Base-by-base conservation (phyloP, 2,888 invertebrate species). In the Andrena fulva region DNA sequence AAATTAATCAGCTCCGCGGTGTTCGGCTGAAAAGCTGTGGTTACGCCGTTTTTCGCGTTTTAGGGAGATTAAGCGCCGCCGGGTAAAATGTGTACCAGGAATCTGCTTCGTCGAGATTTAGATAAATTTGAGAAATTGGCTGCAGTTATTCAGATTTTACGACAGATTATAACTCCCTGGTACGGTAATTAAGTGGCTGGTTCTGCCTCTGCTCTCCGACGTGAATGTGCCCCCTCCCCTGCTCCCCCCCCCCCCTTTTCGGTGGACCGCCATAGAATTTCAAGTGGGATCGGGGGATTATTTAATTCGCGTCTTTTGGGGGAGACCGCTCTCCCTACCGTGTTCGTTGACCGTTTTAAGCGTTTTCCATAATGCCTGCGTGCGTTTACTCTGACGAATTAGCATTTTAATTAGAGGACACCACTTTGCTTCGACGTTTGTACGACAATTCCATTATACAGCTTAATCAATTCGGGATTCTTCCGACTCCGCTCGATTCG, bases 121-220 rank as follows among this genome's bases (percentile, higher is more conserved):
- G 89, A 91, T 89, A 90, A 90, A 90, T 85, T 89, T 90, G 89
- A 90, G 84, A 87, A 91, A 91, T 90, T 89, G 87, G 88, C 79
- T 87, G 80, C 85, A 89, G 87, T 91, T 91, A 90, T 90, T 91
- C 91, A 87, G 90, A 89, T 91, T 91, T 90, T 86, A 88, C 86
- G 83, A 86, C 82, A 89, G 91, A 91, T 91, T 91, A 90, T 89
- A 88, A 91, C 85, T 87, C 84, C 50, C 42, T 74, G 77, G 64
- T 59, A 79, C 70, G 80, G 89, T 88, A 90, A 91, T 91, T 91
- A 91, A 90, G 89, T 88, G 84, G 77, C 71, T 72, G 72, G 79
- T 68, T 80, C 82, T 77, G 76, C 24, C 74, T 80, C 64, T 54
- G 52, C 77, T 71, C 77, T 48, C 68, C 35, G 10, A 70, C 77